Percentiles rank a stretch among this genome's conserved stretches.
Evolutionary conservation across 2,888 invertebrate genomes (phyloP).

Genomic region (Eucriotettix oculatus): DNA sequence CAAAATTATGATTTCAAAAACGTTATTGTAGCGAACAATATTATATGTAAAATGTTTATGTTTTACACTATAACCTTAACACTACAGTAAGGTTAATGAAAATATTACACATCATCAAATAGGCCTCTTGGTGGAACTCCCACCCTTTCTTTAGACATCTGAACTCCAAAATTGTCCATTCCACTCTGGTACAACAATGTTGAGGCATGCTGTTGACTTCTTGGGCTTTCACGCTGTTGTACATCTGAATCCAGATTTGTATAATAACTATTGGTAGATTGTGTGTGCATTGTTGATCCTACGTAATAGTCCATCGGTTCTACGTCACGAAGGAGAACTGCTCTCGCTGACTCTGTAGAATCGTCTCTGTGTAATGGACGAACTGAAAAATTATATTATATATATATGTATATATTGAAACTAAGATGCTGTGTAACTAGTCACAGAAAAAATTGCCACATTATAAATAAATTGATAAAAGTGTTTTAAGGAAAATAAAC

Average conservation of each 20-base stretch:
- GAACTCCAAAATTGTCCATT: constrained; percentile 17
- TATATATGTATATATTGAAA: too few species aligned
- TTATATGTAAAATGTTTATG: too few species aligned
- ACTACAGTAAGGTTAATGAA: too few species aligned
- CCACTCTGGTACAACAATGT: constrained; percentile 19
- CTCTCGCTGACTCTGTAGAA: constrained; percentile 52
- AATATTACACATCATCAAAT: constrained; percentile 54
- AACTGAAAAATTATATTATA: constrained; percentile 21
- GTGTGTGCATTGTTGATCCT: constrained; percentile 25
- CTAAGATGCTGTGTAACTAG: too few species aligned
- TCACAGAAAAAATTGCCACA: too few species aligned
- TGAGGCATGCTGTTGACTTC: not conserved
- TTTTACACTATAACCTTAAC: too few species aligned
- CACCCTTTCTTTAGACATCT: constrained; percentile 30
- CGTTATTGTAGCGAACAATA: too few species aligned
- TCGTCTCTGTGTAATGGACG: constrained; percentile 35
- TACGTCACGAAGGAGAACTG: constrained; percentile 61
- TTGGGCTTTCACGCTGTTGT: not conserved
- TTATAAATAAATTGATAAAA: too few species aligned
- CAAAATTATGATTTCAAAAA: too few species aligned
- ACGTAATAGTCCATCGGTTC: constrained; percentile 55
- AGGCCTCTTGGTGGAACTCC: constrained; percentile 59
- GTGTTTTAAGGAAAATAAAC: too few species aligned
- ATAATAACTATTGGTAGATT: constrained; percentile 1
- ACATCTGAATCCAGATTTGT: not conserved